Base-by-base conservation (phyloP, 2,113 vertebrate genomes). In the Triplophysa dalaica region DNA sequence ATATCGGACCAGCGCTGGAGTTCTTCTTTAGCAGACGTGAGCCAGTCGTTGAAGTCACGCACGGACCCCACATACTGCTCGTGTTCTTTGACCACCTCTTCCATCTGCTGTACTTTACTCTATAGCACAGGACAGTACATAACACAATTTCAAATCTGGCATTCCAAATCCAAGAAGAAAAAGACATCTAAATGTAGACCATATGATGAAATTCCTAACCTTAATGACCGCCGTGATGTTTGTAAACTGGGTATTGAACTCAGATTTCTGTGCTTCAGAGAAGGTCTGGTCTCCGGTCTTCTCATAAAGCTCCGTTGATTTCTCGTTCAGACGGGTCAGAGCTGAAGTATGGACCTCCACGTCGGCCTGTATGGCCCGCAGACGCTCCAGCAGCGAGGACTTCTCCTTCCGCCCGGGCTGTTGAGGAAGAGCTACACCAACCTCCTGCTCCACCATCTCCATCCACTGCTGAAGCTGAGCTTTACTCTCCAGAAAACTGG, bases 21-120 rank as follows among this genome's bases (percentile, higher is more conserved):
- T 78, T 99, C 98, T 88, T 99, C 98, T 85, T 97, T 98, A 10
- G 96, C 98, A 8, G 95, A 98, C 64, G 95, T 91, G 69, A 99
- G 94, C 97, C 98, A 99, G 80, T 98, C 97, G 0, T 94, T 95
- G 87, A 98, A 94, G 82, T 98, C 98, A 86, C 97, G 94, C 24
- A 99, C 94, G 1, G 96, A 93, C 45, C 96, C 95, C 1, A 97
- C 83, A 45, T 98, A 99, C 81, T 96, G 90, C 77, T 97, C 92
- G 60, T 99, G 97, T 74, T 98, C 96, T 80, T 95, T 96, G 78
- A 99, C 94, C 0, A 94, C 91, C 70, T 94, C 95, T 88, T 97
- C 95, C 76, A 94, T 94, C 81, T 93, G 94, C 81, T 94, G 95
- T 81, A 98, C 96, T 90, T 97, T 98, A 77, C 94, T 95, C 97